These are phyloP conservation scores for Reinhardtius hippoglossoides DNA, from an alignment of 2,113 vertebrate species.

Conservation along the genomic window DNA sequence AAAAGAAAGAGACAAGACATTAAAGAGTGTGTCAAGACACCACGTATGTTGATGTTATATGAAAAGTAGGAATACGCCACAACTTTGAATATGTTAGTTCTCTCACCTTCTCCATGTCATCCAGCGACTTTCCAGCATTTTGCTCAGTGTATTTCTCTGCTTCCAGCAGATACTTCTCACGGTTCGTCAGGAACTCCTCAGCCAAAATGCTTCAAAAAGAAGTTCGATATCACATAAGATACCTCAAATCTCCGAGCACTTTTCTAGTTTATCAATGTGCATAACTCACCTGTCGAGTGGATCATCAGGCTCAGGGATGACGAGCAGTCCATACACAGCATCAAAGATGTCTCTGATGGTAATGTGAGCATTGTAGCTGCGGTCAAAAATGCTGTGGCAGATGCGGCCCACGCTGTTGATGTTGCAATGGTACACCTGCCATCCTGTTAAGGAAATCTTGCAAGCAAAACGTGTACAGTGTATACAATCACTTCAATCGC, in stretches of 20 bases:
- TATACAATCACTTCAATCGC: too few relatives aligned
- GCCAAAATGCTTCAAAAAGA: slow-evolving; percentile 65
- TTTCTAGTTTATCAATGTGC: background rate
- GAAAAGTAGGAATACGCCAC: background rate
- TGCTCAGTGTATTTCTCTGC: slow-evolving; percentile 62
- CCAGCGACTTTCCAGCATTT: slow-evolving; percentile 58
- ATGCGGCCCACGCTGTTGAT: slow-evolving; percentile 77
- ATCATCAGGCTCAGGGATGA: slow-evolving; percentile 74
- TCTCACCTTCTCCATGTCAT: slow-evolving; percentile 73
- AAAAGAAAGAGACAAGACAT: background rate
- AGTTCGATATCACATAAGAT: background rate
- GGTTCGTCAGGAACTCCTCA: slow-evolving; percentile 66
- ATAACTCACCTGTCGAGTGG: slow-evolving; percentile 73
- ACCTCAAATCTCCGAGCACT: too few relatives aligned
- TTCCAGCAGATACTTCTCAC: slow-evolving; percentile 49
- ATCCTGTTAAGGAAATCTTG: slow-evolving; percentile 45
- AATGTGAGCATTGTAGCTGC: slow-evolving; percentile 73
- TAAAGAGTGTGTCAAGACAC: background rate
- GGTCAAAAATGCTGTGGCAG: slow-evolving; percentile 80
- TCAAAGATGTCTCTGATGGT: slow-evolving; percentile 76
- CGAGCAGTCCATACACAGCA: slow-evolving; percentile 76
- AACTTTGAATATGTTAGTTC: background rate
- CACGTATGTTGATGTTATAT: background rate
- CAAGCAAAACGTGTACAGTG: too few relatives aligned
- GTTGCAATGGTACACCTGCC: slow-evolving; percentile 78